These are phyloP conservation scores for Limnephilus auricula DNA, from an alignment of 2,888 invertebrate species.

Conservation along the genomic window DNA sequence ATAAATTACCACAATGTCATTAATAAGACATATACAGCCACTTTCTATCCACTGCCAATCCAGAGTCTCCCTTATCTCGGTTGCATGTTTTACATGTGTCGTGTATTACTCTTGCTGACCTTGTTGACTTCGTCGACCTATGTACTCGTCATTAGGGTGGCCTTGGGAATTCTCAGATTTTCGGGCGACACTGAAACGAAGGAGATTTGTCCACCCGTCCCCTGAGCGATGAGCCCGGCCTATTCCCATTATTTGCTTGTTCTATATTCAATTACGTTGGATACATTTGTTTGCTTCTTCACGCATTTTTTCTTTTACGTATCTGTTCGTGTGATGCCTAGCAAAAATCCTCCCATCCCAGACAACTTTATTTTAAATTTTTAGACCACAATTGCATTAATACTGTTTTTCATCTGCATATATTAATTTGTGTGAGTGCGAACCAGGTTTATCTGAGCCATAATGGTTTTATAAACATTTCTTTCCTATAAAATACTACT, in stretches of 20 bases:
- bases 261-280: background rate
- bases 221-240: background rate
- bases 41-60: background rate
- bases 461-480: no score
- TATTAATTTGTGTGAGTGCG: no score
- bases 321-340: background rate
- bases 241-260: background rate
- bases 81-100: background rate
- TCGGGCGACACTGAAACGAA: background rate
- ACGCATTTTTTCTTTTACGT: background rate
- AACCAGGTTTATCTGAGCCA: no score
- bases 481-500: no score
- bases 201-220: background rate
- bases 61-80: background rate
- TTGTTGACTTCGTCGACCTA: background rate
- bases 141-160: background rate
- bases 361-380: background rate
- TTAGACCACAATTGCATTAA: background rate
- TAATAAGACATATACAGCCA: background rate
- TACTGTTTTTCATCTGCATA: no score
- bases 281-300: background rate
- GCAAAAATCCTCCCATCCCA: background rate
- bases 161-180: background rate
- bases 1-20: background rate
- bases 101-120: background rate